phyloP scores from a whole-genome alignment of 2,888 invertebrate species.

The Trachelus tabidus region DNA sequence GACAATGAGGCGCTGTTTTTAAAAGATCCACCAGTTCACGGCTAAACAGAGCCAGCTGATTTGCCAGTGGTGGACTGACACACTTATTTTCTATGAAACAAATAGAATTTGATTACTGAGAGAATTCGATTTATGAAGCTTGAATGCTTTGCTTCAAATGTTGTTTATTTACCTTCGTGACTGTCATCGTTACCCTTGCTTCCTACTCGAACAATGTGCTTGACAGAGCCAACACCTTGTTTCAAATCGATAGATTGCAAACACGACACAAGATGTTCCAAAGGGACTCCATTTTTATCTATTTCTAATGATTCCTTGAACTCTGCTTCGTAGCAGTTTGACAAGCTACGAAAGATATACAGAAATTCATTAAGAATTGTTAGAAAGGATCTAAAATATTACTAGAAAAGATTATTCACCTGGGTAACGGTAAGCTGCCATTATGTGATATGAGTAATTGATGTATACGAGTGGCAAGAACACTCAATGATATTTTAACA shows the following conservation, averaged over 20 bases:
- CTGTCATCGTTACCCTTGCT: constrained; percentile 51
- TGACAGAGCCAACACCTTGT: constrained; percentile 68
- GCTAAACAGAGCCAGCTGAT: constrained; percentile 83
- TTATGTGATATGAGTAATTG: constrained; percentile 79
- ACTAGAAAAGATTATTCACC: constrained; percentile 68
- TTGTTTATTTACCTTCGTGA: constrained; percentile 52
- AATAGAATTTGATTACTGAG: background rate
- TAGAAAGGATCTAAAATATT: background rate
- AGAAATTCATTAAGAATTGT: constrained; percentile 5
- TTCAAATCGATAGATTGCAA: constrained; percentile 77
- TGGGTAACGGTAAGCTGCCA: constrained; percentile 82
- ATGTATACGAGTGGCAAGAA: constrained; percentile 75
- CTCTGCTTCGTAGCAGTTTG: constrained; percentile 83
- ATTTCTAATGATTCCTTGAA: constrained; percentile 73
- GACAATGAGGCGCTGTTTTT: constrained; percentile 83
- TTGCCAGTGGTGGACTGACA: constrained; percentile 75
- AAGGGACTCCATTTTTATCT: constrained; percentile 81
- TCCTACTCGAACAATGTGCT: constrained; percentile 68
- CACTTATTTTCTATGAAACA: constrained; percentile 64
- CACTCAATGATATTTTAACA: constrained; percentile 71
- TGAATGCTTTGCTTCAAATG: background rate
- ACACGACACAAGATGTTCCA: constrained; percentile 91
- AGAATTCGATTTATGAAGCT: background rate
- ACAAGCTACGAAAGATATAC: constrained; percentile 71
- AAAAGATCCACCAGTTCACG: constrained; percentile 88